These are phyloP conservation scores for Chondrilla cf. caribensis DNA, from an alignment of 37 sponge, comb jelly and placozoan genomes.

Conservation along the genomic window DNA sequence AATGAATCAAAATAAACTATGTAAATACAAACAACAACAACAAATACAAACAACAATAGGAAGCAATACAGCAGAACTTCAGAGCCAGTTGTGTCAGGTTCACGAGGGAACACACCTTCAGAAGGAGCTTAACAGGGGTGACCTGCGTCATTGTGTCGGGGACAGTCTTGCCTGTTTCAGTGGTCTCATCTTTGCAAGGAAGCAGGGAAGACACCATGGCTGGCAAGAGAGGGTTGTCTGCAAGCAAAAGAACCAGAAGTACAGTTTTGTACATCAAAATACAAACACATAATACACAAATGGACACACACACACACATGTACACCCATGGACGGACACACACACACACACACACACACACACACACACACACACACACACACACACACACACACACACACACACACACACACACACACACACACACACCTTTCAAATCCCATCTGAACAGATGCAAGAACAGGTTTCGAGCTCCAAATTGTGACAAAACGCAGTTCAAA, in stretches of 20 bases:
- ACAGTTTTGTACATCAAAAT: no score
- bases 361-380: no score
- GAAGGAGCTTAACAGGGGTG: constrained; percentile 46
- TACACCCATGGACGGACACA: no score
- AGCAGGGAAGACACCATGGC: not conserved
- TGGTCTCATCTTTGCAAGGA: constrained; percentile 13
- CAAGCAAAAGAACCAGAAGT: not conserved
- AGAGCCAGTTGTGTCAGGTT: no score
- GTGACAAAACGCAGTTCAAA: constrained; percentile 43
- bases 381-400: no score
- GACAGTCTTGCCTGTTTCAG: constrained; percentile 2
- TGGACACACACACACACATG: no score
- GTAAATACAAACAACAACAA: no score
- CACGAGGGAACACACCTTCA: constrained; percentile 50
- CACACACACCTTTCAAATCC: not conserved
- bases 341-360: not conserved
- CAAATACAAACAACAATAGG: no score
- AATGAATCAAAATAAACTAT: no score
- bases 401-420: no score
- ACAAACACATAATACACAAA: not conserved
- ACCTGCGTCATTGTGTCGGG: not conserved
- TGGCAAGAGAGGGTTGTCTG: not conserved
- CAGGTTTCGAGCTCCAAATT: constrained; percentile 56
- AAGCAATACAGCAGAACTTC: no score
- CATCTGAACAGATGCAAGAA: constrained; percentile 62